phyloP scores from a whole-genome alignment of 1,140 invertebrate species.

The Zaprionus taronus region DNA sequence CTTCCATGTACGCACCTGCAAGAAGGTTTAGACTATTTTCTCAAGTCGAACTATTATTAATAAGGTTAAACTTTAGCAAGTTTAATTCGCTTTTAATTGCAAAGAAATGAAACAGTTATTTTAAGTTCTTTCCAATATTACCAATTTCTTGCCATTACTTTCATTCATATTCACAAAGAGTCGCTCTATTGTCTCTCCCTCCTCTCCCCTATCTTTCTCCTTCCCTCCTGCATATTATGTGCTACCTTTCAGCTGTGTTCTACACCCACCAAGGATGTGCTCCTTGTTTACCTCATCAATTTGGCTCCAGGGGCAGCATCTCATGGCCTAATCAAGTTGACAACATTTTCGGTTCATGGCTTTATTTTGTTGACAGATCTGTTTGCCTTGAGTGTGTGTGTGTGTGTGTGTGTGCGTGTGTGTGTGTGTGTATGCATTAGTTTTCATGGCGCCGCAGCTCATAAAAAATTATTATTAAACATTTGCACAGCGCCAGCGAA shows the following conservation, averaged over 20 bases:
- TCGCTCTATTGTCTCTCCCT: no score
- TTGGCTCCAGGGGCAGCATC: conserved; percentile 3
- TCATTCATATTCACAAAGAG: no score
- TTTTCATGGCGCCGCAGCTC: conserved; percentile 55
- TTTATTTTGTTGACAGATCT: conserved; percentile 32
- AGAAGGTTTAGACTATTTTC: no score
- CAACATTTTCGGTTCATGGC: conserved; percentile 11
- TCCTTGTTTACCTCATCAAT: conserved; percentile 15
- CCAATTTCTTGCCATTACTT: no score
- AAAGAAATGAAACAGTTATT: no score
- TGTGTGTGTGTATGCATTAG: conserved; percentile 27
- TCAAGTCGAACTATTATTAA: no score
- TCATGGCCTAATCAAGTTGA: not conserved
- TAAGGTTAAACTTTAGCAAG: no score
- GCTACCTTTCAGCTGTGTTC: not conserved
- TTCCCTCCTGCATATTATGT: not conserved
- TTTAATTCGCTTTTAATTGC: no score
- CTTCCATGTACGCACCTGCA: no score
- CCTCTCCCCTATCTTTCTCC: no score
- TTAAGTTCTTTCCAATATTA: no score
- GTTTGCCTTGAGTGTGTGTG: not conserved
- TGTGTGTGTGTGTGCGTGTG: not conserved
- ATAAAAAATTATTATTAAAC: conserved; percentile 63
- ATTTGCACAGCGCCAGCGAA: conserved; percentile 31
- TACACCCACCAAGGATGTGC: not conserved